A percentile compares a stretch with the other conserved stretches of the same genome.
Evolutionary conservation across 2,888 invertebrate genomes (phyloP).

Genomic region (Alviniconcha strummeri): DNA sequence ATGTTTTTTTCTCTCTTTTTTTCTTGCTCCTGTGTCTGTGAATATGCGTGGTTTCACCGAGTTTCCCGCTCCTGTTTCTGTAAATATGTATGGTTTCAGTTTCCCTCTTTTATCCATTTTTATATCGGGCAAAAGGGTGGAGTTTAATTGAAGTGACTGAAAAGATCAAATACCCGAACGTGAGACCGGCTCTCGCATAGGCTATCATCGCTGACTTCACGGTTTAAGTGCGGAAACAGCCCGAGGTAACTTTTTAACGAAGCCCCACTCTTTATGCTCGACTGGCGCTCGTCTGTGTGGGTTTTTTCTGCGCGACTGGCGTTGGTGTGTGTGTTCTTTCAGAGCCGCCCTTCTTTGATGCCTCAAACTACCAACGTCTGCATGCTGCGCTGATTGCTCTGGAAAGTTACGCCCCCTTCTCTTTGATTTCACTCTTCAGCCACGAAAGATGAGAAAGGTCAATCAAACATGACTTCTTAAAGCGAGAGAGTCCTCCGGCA

Average conservation of each 20-base stretch:
- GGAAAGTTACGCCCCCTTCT: slow-evolving; percentile 22
- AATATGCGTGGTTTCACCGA: too few species aligned
- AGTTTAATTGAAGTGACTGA: too few species aligned
- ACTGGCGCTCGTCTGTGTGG: not conserved
- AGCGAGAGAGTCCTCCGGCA: not conserved
- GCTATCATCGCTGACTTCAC: slow-evolving; percentile 8
- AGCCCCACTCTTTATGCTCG: slow-evolving; percentile 22
- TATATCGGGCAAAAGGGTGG: too few species aligned
- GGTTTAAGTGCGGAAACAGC: slow-evolving; percentile 15
- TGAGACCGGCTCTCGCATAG: too few species aligned
- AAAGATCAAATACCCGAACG: too few species aligned
- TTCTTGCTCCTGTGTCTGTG: too few species aligned
- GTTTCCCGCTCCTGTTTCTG: too few species aligned
- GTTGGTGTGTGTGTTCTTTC: not conserved
- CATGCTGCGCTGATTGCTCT: not conserved
- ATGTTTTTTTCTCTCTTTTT: too few species aligned
- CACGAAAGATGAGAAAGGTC: slow-evolving; percentile 22
- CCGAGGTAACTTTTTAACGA: slow-evolving; percentile 24
- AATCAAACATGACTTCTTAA: slow-evolving; percentile 23
- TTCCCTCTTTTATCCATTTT: too few species aligned
- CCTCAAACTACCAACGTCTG: not conserved
- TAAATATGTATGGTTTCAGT: too few species aligned
- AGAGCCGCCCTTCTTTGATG: slow-evolving; percentile 1
- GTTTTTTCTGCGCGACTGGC: not conserved
- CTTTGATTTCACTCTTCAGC: not conserved